phyloP scores from a whole-genome alignment of 1,140 invertebrate species.

The Calliphora vicina region DNA sequence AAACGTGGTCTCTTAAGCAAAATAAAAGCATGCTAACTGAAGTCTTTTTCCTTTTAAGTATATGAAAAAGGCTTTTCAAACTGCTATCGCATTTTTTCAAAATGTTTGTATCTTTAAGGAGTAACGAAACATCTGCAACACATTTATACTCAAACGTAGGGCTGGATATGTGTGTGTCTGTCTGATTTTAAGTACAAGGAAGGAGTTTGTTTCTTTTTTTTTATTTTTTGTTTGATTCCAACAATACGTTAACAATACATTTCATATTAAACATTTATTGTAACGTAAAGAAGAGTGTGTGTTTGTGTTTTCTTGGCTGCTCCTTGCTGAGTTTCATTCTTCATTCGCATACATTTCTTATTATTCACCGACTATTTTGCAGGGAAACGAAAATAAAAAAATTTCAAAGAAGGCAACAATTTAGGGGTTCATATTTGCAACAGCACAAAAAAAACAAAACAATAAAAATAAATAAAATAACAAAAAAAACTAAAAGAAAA shows the following conservation, averaged over 20 bases:
- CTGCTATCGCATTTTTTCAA: neutral
- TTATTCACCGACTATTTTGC: neutral
- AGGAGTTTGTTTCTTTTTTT: neutral
- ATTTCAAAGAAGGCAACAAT: neutral
- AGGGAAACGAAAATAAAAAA: neutral
- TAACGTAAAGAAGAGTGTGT: neutral
- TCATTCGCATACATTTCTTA: neutral
- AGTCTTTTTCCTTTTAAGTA: too few relatives aligned
- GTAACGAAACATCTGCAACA: constrained; percentile 25
- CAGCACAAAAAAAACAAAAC: neutral
- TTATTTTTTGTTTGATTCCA: neutral
- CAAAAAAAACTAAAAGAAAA: constrained; percentile 18
- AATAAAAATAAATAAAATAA: neutral
- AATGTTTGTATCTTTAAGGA: constrained; percentile 11
- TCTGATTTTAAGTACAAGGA: neutral
- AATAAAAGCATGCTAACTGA: too few relatives aligned
- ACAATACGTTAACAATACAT: constrained; percentile 6
- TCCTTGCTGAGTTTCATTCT: neutral
- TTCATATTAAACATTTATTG: neutral
- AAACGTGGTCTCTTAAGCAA: too few relatives aligned
- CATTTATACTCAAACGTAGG: neutral
- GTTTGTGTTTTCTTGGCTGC: neutral
- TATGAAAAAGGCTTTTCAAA: too few relatives aligned
- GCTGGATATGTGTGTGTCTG: too few relatives aligned
- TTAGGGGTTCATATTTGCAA: neutral